These are phyloP conservation scores for Saccostrea echinata DNA, from an alignment of 1,140 invertebrate species.

Conservation along the genomic window DNA sequence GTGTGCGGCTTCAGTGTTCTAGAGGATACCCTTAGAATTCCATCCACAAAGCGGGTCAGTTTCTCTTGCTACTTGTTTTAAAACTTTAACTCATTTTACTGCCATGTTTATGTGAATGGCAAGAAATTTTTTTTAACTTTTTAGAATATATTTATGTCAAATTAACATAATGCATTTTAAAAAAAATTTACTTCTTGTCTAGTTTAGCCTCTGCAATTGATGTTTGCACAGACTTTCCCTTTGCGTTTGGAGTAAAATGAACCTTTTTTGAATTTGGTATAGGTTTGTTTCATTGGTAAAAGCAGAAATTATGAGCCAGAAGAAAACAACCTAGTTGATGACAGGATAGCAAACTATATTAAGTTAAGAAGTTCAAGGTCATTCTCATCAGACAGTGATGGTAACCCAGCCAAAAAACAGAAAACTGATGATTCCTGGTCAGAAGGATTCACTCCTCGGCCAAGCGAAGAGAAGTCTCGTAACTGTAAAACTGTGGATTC, in stretches of 20 bases:
- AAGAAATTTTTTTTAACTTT: too few species aligned
- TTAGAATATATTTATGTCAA: too few species aligned
- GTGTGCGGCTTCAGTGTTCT: conserved; percentile 88
- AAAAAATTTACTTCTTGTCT: too few species aligned
- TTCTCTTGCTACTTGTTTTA: too few species aligned
- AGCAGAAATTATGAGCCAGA: conserved; percentile 79
- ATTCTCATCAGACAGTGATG: neutral
- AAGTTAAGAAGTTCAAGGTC: conserved; percentile 55
- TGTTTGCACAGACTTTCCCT: neutral
- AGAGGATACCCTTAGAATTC: conserved; percentile 94
- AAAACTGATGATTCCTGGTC: conserved; percentile 77
- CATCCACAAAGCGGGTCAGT: conserved; percentile 90
- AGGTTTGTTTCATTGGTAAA: conserved; percentile 88
- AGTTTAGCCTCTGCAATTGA: neutral
- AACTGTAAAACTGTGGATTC: conserved; percentile 93
- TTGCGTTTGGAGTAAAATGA: neutral
- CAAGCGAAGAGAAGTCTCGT: conserved; percentile 85
- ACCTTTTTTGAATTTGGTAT: conserved; percentile 30
- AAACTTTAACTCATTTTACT: too few species aligned
- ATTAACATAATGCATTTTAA: too few species aligned
- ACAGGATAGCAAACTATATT: conserved; percentile 66
- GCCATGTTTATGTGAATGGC: too few species aligned
- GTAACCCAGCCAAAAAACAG: conserved; percentile 13
- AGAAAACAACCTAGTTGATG: conserved; percentile 66
- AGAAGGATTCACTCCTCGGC: conserved; percentile 84